Conservation (phyloP, 2,797 vertebrate genomes). For the Sebastes iracundus region DNA sequence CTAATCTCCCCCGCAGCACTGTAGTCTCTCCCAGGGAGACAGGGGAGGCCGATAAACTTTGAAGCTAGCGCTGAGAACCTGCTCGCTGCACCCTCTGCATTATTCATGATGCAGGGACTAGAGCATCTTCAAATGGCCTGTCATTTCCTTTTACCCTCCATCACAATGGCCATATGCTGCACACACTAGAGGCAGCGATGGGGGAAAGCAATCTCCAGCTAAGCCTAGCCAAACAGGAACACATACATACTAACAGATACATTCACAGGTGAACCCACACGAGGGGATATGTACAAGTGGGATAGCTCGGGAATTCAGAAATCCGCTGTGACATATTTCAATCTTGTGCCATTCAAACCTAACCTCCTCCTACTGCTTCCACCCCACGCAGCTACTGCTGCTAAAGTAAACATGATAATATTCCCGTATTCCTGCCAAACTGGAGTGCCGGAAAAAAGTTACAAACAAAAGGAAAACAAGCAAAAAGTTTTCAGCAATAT, state of each 20-base stretch:
- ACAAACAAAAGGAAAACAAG: conserved; percentile 36
- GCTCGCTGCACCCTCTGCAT: conserved; percentile 83
- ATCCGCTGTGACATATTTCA: conserved; percentile 52
- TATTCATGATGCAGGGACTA: conserved; percentile 86
- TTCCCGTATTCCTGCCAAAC: conserved; percentile 29
- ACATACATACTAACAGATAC: conserved; percentile 51
- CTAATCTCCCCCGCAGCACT: conserved; percentile 76
- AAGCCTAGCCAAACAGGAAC: conserved; percentile 59
- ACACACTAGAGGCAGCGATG: conserved; percentile 39
- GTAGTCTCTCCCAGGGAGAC: conserved; percentile 74
- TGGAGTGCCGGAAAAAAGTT: conserved; percentile 27
- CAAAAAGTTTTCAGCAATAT: conserved; percentile 33
- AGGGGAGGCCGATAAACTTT: conserved; percentile 83
- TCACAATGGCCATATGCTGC: conserved; percentile 86
- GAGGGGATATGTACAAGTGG: conserved; percentile 23
- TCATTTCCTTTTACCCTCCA: conserved; percentile 88
- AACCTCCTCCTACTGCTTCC: conserved; percentile 54
- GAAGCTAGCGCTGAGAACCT: conserved; percentile 83
- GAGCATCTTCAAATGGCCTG: conserved; percentile 86
- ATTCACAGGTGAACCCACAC: conserved; percentile 56
- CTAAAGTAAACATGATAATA: conserved; percentile 39
- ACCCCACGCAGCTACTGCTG: conserved; percentile 24
- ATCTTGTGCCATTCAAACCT: conserved; percentile 47
- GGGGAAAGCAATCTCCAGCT: conserved; percentile 51
- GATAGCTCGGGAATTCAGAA: conserved; percentile 37